These are phyloP conservation scores for Pelvicachromis taeniatus DNA, from an alignment of 2,113 vertebrate species.

Conservation along the genomic window DNA sequence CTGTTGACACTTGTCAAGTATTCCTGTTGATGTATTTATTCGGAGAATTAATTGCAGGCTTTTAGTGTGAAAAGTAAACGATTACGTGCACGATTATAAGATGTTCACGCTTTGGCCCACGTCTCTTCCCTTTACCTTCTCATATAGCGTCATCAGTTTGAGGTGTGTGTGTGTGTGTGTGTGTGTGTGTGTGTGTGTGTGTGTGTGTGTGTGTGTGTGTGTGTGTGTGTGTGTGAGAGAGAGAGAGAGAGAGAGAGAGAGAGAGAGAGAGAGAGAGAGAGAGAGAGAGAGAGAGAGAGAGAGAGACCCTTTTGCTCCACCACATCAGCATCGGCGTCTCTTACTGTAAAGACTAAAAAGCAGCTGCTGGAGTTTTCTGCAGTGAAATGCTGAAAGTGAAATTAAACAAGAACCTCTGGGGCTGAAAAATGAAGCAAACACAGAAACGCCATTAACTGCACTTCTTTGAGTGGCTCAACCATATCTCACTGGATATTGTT, in stretches of 20 bases:
- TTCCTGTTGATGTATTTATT: background rate
- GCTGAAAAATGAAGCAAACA: background rate
- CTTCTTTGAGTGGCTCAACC: background rate
- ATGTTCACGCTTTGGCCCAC: background rate
- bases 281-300: too few species aligned
- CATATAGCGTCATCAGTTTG: constrained; percentile 62
- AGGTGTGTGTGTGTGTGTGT: too few species aligned
- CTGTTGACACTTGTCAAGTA: background rate
- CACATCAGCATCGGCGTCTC: background rate
- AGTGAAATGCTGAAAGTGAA: background rate
- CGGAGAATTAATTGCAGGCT: background rate
- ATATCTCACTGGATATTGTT: background rate
- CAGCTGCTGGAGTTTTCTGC: background rate
- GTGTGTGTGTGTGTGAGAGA: too few species aligned
- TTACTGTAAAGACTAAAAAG: background rate
- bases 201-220: too few species aligned
- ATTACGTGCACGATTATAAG: background rate
- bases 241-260: too few species aligned
- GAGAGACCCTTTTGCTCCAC: background rate
- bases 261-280: too few species aligned
- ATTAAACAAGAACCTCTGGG: background rate
- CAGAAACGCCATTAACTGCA: background rate
- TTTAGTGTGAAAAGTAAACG: background rate
- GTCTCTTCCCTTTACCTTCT: constrained; percentile 5
- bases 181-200: too few species aligned